These are phyloP conservation scores for Heteromyza rotundicornis DNA, from an alignment of 2,888 invertebrate species.

Conservation along the genomic window DNA sequence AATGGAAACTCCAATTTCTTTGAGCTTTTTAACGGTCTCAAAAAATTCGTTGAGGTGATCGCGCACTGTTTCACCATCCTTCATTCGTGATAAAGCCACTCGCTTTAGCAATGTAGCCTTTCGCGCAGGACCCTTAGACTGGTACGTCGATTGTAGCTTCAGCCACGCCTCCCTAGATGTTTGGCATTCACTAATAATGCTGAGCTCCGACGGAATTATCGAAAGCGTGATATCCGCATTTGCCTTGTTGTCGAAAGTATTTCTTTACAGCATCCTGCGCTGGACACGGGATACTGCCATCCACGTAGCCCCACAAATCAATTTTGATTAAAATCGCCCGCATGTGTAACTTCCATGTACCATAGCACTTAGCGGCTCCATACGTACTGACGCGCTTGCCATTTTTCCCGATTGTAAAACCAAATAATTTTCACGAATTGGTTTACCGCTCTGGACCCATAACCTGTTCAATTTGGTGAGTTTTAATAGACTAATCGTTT, in stretches of 20 bases:
- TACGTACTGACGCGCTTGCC: slow-evolving; percentile 16
- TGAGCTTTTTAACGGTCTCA: slow-evolving; percentile 16
- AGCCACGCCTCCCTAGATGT: slow-evolving; percentile 22
- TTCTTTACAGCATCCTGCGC: not conserved
- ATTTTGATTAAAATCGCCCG: slow-evolving; percentile 30
- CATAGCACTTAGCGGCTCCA: slow-evolving; percentile 31
- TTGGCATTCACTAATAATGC: not conserved
- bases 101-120: slow-evolving; percentile 11
- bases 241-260: not conserved
- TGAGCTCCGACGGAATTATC: slow-evolving; percentile 1
- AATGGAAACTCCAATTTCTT: slow-evolving; percentile 16
- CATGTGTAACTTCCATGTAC: slow-evolving; percentile 33
- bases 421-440: not conserved
- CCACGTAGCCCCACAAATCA: slow-evolving; percentile 28
- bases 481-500: no score
- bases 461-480: no score
- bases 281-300: slow-evolving; percentile 14
- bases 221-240: not conserved
- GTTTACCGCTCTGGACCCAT: not conserved
- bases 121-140: slow-evolving; percentile 17
- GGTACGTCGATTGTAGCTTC: slow-evolving; percentile 10
- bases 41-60: slow-evolving; percentile 17
- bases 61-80: not conserved
- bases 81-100: slow-evolving; percentile 8
- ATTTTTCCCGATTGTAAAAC: slow-evolving; percentile 3